A percentile compares a stretch with the other conserved stretches of the same genome.
Evolutionary conservation across 2,888 invertebrate species (phyloP).

Genomic region (Adineta ricciae): DNA sequence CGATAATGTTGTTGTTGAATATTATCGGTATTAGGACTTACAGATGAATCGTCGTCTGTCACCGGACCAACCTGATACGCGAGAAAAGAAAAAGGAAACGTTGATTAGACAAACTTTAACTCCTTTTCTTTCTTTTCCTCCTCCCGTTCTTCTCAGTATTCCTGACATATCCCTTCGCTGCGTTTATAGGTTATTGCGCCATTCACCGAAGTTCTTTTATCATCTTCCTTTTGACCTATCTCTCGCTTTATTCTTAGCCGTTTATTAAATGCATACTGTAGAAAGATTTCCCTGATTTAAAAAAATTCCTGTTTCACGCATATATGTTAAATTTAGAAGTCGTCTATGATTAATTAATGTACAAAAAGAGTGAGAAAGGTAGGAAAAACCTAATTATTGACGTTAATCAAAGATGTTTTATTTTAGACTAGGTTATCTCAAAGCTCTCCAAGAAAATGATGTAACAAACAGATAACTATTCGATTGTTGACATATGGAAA

Average conservation of each 20-base stretch:
- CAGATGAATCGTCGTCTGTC: not conserved
- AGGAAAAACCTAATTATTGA: too few relatives aligned
- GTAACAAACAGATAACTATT: not conserved
- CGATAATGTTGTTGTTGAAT: slow-evolving; percentile 11
- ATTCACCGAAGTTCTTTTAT: too few relatives aligned
- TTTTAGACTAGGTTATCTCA: not conserved
- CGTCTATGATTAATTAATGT: too few relatives aligned
- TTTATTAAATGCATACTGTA: too few relatives aligned
- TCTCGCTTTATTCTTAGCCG: too few relatives aligned
- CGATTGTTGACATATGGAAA: not conserved
- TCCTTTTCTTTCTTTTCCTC: not conserved
- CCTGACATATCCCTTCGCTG: not conserved
- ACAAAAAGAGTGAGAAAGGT: too few relatives aligned
- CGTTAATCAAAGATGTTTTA: too few relatives aligned
- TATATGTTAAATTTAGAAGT: too few relatives aligned
- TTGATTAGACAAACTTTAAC: not conserved
- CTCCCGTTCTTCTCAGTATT: too few relatives aligned
- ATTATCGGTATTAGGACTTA: not conserved
- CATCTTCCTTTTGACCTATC: too few relatives aligned
- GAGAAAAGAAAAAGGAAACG: not conserved
- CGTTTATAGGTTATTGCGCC: not conserved
- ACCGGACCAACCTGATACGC: not conserved
- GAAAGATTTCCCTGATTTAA: too few relatives aligned
- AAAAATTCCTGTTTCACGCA: too few relatives aligned
- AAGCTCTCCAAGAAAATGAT: not conserved